phyloP scores from a whole-genome alignment of 2,113 vertebrate genomes.

The Meriones unguiculatus region DNA sequence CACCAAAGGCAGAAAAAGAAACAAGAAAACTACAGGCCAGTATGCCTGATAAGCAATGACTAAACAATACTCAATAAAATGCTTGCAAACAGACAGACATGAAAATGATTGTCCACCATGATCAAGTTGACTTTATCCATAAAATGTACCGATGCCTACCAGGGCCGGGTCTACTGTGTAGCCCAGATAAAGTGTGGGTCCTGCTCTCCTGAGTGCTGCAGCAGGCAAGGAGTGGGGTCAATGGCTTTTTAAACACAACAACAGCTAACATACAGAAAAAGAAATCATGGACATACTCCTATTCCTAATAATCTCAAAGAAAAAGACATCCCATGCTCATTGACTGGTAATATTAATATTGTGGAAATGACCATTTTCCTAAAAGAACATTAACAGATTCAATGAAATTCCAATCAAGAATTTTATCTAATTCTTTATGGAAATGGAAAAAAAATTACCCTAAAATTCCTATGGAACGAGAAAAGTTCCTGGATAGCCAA shows the following conservation, averaged over 20 bases:
- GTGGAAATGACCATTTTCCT: neutral
- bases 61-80: neutral
- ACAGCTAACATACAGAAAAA: neutral
- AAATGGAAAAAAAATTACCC: neutral
- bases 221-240: neutral
- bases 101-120: neutral
- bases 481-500: neutral
- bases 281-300: neutral
- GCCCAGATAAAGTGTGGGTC: neutral
- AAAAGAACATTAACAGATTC: neutral
- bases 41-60: neutral
- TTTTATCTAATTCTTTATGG: neutral
- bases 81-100: neutral
- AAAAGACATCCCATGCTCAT: neutral
- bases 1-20: neutral
- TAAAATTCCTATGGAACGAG: neutral
- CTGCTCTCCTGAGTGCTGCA: neutral
- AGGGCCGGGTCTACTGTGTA: neutral
- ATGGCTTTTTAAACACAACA: neutral
- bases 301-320: neutral
- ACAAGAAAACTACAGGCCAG: neutral
- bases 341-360: neutral
- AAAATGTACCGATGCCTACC: neutral
- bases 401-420: neutral
- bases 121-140: neutral